Base-by-base conservation (phyloP, 1,140 invertebrate species). In the Trichonephila clavipes region DNA sequence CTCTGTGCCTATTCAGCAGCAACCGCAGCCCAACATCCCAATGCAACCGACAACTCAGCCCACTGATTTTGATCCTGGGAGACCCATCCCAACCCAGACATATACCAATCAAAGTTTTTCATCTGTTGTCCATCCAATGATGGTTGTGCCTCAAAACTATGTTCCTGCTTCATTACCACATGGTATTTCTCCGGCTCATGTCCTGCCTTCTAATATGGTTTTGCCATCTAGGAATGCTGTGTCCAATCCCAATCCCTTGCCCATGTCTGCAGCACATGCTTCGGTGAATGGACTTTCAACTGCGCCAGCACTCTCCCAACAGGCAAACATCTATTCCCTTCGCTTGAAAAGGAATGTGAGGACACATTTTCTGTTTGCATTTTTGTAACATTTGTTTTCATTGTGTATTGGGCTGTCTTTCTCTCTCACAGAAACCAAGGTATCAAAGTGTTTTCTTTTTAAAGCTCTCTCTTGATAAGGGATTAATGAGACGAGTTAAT, bases 81-180 rank as follows among this genome's bases (percentile, higher is more conserved):
- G 86, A 24, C 87, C 94, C 19, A 95, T 95, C 62, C 94, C 94
- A 28, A 94, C 95, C n/a, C 95, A 95, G 86, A 95, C 95, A 14
- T 95, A 94, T 59, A 95, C 94, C 61, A 95, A 95, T 93, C 94
- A 94, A 66, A 94, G 93, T 87, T 95, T 94, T 72, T 83, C 89
- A 16, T 72, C 86, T 18, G 90, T 89, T 58, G 61, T 94, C 51
- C 95, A 91, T 94, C 90, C 72, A 40, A 88, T 94, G 72, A 90
- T 82, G 51, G 51, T 66, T n/a, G 90, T 92, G 59, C 66, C 90
- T 62, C 90, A 64, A 44, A 92, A 82, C 62, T 94, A 94, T 87
- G 92, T 83, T 58, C 92, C 94, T 72, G 89, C 64, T 7, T 59
- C 90, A 19, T 24, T 91, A 16, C 82, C 77, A 40, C 81, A 88